Conservation (phyloP, 2,113 vertebrate species). For the Panurus biarmicus region DNA sequence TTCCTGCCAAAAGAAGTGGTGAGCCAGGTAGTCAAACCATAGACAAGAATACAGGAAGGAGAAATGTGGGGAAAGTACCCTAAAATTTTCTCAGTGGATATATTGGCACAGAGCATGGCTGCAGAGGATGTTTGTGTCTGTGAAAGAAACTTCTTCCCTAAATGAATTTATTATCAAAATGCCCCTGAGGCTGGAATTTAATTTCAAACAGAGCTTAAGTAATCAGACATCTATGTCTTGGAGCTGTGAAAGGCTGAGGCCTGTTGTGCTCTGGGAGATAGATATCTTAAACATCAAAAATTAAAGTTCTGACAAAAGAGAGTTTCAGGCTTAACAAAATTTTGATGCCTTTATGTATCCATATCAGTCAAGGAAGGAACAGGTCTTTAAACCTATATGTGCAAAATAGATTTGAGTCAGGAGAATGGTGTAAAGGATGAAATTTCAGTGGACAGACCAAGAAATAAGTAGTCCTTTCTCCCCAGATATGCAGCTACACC, state of each 20-base stretch:
- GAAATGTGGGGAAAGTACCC: slow-evolving; percentile 41
- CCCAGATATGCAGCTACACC: neutral
- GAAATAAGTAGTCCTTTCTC: neutral
- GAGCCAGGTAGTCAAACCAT: neutral
- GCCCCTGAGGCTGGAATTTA: slow-evolving; percentile 62
- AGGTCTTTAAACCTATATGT: neutral
- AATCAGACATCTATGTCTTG: slow-evolving; percentile 65
- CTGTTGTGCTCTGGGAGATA: slow-evolving; percentile 34
- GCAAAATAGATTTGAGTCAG: neutral
- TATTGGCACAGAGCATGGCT: neutral
- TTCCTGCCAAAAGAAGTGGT: neutral
- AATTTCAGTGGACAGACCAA: neutral
- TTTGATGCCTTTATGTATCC: neutral
- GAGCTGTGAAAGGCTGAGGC: slow-evolving; percentile 53
- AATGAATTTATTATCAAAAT: slow-evolving; percentile 65
- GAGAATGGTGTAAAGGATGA: neutral
- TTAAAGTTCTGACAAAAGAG: neutral
- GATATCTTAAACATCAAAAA: slow-evolving; percentile 58
- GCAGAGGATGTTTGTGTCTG: slow-evolving; percentile 29
- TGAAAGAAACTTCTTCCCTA: slow-evolving; percentile 38
- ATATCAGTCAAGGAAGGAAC: neutral
- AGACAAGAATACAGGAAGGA: neutral
- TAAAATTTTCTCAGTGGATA: neutral
- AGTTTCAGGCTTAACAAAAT: neutral
- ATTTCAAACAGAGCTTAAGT: slow-evolving; percentile 65